A percentile compares a stretch with the other conserved stretches of the same genome.
These are phyloP conservation scores for Littorina saxatilis DNA, from an alignment of 1,140 invertebrate species.

Conservation along the genomic window DNA sequence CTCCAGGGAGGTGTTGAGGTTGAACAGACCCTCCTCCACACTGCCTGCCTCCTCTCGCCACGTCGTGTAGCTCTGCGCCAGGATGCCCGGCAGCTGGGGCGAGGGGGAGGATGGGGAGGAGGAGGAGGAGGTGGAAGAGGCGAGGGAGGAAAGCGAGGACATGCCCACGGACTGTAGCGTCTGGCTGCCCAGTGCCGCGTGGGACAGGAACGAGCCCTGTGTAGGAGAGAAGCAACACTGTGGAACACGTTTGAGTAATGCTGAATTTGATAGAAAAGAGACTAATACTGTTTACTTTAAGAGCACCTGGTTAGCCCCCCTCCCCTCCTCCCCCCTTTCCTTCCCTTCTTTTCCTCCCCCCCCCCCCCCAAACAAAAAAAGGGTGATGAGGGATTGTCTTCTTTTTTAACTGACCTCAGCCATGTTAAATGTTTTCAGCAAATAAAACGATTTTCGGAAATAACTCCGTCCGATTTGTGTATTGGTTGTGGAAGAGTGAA, in stretches of 20 bases:
- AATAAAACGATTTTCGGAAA: too few relatives aligned
- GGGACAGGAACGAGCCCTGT: constrained; percentile 39
- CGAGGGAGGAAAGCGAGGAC: constrained; percentile 9
- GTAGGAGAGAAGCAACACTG: neutral
- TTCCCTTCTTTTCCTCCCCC: too few relatives aligned
- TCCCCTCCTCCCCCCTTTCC: too few relatives aligned
- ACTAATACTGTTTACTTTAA: too few relatives aligned
- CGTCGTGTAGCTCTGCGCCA: constrained; percentile 47
- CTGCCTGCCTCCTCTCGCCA: constrained; percentile 56
- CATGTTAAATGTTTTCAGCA: too few relatives aligned
- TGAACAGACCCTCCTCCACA: constrained; percentile 70
- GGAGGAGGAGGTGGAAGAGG: constrained; percentile 20
- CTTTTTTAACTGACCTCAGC: neutral
- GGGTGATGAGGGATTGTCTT: neutral
- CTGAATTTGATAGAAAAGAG: too few relatives aligned
- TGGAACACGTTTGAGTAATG: too few relatives aligned
- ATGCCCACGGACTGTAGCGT: constrained; percentile 29
- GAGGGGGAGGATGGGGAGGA: constrained; percentile 7
- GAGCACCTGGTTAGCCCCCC: too few relatives aligned
- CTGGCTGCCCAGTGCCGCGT: constrained; percentile 40
- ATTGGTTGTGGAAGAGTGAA: too few relatives aligned
- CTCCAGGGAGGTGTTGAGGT: constrained; percentile 72
- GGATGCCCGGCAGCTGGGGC: constrained; percentile 48
- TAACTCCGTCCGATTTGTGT: too few relatives aligned
- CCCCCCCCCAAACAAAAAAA: too few relatives aligned